A percentile compares a stretch with the other conserved stretches of the same genome.
phyloP scores from a whole-genome alignment of 2,797 vertebrate genomes.

The Hemibagrus guttatus region DNA sequence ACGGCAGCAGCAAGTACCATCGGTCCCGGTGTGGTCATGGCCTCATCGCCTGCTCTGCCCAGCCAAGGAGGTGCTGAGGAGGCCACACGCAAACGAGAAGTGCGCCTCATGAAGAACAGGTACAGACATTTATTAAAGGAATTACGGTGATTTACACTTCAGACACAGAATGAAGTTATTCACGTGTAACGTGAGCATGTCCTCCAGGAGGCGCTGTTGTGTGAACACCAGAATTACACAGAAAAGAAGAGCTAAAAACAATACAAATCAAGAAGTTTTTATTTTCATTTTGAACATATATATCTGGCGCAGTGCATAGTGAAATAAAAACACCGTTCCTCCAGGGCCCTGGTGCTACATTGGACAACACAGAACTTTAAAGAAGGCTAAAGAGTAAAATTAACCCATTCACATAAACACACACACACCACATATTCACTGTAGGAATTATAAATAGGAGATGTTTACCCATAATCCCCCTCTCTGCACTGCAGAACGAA shows the following conservation, averaged over 20 bases:
- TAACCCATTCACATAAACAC: no score
- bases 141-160: no score
- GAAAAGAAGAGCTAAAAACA: background rate
- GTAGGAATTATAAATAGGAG: background rate
- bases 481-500: background rate
- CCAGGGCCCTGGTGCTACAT: no score
- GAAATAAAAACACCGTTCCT: no score
- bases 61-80: constrained; percentile 87
- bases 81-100: constrained; percentile 94
- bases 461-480: background rate
- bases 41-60: constrained; percentile 90
- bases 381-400: no score
- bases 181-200: background rate
- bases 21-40: constrained; percentile 93
- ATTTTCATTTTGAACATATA: no score
- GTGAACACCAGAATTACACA: background rate
- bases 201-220: background rate
- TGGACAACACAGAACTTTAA: no score
- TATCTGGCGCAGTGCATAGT: no score
- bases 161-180: background rate
- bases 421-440: no score
- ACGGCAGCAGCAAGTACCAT: constrained; percentile 92
- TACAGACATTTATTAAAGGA: constrained; percentile 53
- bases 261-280: no score
- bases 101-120: constrained; percentile 99